phyloP scores from a whole-genome alignment of 2,888 invertebrate genomes.

The Baccha elongata region DNA sequence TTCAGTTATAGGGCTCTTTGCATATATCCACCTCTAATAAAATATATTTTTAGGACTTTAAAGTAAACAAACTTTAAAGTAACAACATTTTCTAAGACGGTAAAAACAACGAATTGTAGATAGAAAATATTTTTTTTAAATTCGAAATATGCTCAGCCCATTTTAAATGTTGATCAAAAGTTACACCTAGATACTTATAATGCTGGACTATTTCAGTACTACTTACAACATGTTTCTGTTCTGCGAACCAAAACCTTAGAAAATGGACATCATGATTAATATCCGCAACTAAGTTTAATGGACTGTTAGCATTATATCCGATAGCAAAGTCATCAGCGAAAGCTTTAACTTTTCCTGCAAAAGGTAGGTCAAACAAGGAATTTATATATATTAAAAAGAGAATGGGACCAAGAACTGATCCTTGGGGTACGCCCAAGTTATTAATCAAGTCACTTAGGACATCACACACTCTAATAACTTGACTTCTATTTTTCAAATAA shows the following conservation, averaged over 20 bases:
- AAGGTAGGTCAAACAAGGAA: background rate
- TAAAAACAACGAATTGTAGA: too few relatives aligned
- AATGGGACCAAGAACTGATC: conserved; percentile 6
- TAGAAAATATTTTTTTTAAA: too few relatives aligned
- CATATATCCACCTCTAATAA: too few relatives aligned
- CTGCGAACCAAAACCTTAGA: background rate
- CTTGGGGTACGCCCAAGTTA: conserved; percentile 5
- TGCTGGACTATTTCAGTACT: background rate
- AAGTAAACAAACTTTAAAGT: too few relatives aligned
- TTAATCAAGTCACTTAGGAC: background rate
- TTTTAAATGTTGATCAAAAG: too few relatives aligned
- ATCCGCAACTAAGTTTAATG: too few relatives aligned
- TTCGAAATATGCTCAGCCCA: too few relatives aligned
- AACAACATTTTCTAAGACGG: too few relatives aligned
- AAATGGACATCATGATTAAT: background rate
- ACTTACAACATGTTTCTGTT: background rate
- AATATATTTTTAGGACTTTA: too few relatives aligned
- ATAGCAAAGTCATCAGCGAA: conserved; percentile 11
- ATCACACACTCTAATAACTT: background rate
- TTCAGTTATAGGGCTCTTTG: too few relatives aligned
- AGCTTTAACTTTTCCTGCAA: background rate
- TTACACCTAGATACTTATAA: too few relatives aligned
- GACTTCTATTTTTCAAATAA: background rate
- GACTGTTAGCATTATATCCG: background rate
- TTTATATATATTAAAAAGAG: conserved; percentile 17